Base-by-base conservation (phyloP, 2,888 invertebrate species). In the Drosophila kambysellisi region DNA sequence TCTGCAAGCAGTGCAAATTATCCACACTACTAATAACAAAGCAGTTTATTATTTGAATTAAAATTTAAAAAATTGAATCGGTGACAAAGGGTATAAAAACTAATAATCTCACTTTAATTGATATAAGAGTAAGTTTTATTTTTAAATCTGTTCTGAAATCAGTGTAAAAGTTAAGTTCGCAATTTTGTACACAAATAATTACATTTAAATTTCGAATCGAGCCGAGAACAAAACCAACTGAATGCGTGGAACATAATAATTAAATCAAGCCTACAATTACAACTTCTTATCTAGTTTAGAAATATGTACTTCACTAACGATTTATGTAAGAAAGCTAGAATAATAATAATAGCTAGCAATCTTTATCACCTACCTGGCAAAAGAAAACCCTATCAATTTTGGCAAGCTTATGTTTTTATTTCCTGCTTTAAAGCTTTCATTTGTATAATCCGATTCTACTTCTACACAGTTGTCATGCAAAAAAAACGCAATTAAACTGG, bases 401-500 rank as follows among this genome's bases (percentile, higher is more conserved):
- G n/a, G 17, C 11, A n/a, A 43, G 32, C n/a, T 41, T 12, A 4
- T 1, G 25, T 25, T 50, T 15, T 1, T 15, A 59, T 62, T 75
- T 75, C 74, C 74, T 57, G n/a, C 39, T 67, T 53, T 41, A 60
- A 25, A 35, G 51, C 32, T 51, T 54, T 67, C 68, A 63, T 48
- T 81, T 46, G 37, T 51, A 20, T 46, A 58, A 41, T 53, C 62
- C 48, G 56, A n/a, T 51, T 32, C 50, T 59, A 52, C 52, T 59
- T 61, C 41, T 35, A 66, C 9, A 64, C 9, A 82, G 59, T 52
- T 56, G 48, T 56, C 20, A 56, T 54, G 33, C 65, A 84, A 83
- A 70, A 84, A 70, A 84, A 78, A 74, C 73, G 74, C 70, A 84
- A 76, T 79, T 81, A 87, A 84, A 89, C 84, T 87, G 84, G 89